Conservation (phyloP, 2,113 vertebrate genomes). For the crab-eating macaque (Macaca fascicularis) region T2T-MFA8v1.1 NC_088380.1:20298501-20299000, state of each 20-base stretch:
- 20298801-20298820: conserved; percentile 96
- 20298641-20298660: conserved; percentile 98
- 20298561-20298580: conserved; percentile 97
- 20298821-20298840: conserved; percentile 99
- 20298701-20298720: conserved; percentile 97
- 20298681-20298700: conserved; percentile 96
- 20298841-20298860: conserved; percentile 90
- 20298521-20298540: background rate
- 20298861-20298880: conserved; percentile 54
- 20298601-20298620: conserved; percentile 98
- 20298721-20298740: conserved; percentile 96
- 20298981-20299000: background rate
- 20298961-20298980: background rate
- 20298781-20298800: conserved; percentile 96
- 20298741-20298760: conserved; percentile 97
- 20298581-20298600: conserved; percentile 96
- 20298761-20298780: conserved; percentile 98
- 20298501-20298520: background rate
- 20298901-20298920: background rate
- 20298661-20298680: conserved; percentile 94
- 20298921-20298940: background rate
- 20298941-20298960: background rate
- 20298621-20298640: conserved; percentile 99
- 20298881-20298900: rapidly evolving
- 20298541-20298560: conserved; percentile 94